Conservation (phyloP, 2,113 vertebrate genomes). For the Ageneiosus marmoratus region DNA sequence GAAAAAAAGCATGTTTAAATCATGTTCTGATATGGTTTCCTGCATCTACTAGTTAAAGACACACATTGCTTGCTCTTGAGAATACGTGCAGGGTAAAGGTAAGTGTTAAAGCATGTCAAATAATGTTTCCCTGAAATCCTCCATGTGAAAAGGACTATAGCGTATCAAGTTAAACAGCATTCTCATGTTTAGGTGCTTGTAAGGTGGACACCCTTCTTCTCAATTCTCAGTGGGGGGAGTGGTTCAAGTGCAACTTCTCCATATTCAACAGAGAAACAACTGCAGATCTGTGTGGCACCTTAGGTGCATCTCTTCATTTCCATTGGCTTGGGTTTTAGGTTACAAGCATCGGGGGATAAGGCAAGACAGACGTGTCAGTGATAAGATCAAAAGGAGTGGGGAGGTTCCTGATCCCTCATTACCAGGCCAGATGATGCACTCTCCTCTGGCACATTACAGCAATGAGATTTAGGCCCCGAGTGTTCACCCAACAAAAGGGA, state of each 20-base stretch:
- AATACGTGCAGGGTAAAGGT: not conserved
- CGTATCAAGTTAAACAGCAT: conserved; percentile 32
- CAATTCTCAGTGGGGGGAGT: conserved; percentile 1
- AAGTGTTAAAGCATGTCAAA: conserved; percentile 3
- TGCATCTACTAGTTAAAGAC: not conserved
- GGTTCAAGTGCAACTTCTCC: conserved; percentile 55
- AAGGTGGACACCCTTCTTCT: conserved; percentile 33
- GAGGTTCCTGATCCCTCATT: conserved; percentile 61
- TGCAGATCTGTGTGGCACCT: conserved; percentile 52
- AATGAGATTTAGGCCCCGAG: conserved; percentile 73
- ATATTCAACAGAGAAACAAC: conserved; percentile 69
- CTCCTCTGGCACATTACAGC: conserved; percentile 71
- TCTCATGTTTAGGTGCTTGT: conserved; percentile 29
- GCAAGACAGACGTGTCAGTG: conserved; percentile 55
- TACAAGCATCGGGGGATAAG: conserved; percentile 51
- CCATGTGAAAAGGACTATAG: conserved; percentile 20
- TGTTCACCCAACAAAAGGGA: conserved; percentile 60
- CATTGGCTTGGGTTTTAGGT: conserved; percentile 62
- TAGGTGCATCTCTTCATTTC: conserved; percentile 56
- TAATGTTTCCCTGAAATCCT: conserved; percentile 14
- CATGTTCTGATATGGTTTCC: not conserved
- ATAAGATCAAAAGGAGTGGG: conserved; percentile 58
- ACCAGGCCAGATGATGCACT: conserved; percentile 60
- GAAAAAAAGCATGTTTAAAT: not conserved
- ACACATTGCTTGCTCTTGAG: not conserved